phyloP scores from a whole-genome alignment of 92 coral and sea anemone species.

The Isaurus tuberculatus region DNA sequence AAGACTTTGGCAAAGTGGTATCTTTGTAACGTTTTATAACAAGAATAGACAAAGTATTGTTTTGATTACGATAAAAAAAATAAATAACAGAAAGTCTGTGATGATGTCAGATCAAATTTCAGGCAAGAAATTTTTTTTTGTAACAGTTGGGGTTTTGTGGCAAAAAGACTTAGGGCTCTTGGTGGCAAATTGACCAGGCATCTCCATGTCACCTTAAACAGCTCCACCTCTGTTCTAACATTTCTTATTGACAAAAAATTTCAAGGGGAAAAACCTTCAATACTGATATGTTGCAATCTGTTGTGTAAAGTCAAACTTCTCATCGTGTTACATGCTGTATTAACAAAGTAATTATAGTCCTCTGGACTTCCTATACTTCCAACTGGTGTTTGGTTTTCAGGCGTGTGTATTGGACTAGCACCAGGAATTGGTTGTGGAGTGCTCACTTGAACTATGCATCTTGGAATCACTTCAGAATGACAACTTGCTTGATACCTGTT shows the following conservation, averaged over 20 bases:
- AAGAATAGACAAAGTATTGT: no score
- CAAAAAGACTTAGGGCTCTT: no score
- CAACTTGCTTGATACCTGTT: not conserved
- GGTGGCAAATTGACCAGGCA: no score
- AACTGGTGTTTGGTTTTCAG: slow-evolving; percentile 24
- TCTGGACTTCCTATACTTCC: slow-evolving; percentile 66
- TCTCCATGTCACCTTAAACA: no score
- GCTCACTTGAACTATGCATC: slow-evolving; percentile 11
- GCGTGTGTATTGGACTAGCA: slow-evolving; percentile 55
- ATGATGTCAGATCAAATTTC: no score
- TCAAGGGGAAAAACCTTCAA: not conserved
- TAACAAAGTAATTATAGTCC: slow-evolving; percentile 65
- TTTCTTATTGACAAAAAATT: not conserved
- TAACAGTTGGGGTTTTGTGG: no score
- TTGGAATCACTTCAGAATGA: not conserved
- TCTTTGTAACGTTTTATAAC: no score
- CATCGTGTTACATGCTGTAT: slow-evolving; percentile 65
- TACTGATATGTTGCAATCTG: slow-evolving; percentile 46
- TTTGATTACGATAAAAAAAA: no score
- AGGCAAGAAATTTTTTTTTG: no score
- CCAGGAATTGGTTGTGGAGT: slow-evolving; percentile 58
- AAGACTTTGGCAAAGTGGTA: no score
- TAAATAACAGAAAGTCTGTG: no score
- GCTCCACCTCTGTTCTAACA: no score
- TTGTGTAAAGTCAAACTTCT: slow-evolving; percentile 61